These are phyloP conservation scores for Zaprionus taronus DNA, from an alignment of 1,140 invertebrate genomes.

Conservation along the genomic window DNA sequence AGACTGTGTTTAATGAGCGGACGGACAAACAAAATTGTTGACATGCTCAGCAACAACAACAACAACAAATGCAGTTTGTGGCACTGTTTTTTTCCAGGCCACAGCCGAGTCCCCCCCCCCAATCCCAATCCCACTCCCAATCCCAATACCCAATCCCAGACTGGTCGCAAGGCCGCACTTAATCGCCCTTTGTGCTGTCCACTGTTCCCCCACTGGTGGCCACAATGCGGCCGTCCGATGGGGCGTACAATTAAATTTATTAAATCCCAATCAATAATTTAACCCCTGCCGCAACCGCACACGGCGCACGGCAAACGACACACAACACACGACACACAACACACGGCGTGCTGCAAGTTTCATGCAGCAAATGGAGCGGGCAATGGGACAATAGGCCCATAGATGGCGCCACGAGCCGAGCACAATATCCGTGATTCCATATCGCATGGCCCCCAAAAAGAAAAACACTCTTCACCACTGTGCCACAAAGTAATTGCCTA, in stretches of 20 bases:
- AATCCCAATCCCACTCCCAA: background rate
- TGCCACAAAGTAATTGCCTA: background rate
- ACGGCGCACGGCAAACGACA: slow-evolving; percentile 12
- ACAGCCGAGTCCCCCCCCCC: background rate
- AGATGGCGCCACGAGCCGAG: too few relatives aligned
- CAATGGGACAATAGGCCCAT: background rate
- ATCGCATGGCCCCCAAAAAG: background rate
- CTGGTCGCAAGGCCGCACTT: background rate
- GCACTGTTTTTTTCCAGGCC: background rate
- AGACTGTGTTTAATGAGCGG: slow-evolving; percentile 58
- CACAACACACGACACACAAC: background rate
- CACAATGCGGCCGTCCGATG: slow-evolving; percentile 27
- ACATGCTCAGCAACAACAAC: slow-evolving; percentile 31
- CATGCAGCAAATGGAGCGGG: slow-evolving; percentile 17
- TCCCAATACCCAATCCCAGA: background rate
- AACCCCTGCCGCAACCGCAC: slow-evolving; percentile 32
- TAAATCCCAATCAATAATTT: slow-evolving; percentile 72
- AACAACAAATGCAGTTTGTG: slow-evolving; percentile 12
- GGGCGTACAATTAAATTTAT: slow-evolving; percentile 69
- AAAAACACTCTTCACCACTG: background rate
- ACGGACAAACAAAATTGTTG: slow-evolving; percentile 41
- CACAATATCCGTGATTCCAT: slow-evolving; percentile 3
- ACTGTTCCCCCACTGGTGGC: slow-evolving; percentile 14
- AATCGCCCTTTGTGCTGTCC: slow-evolving; percentile 3
- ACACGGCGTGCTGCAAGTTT: slow-evolving; percentile 27